These are phyloP conservation scores for Lepidocolaptes lacrymiger DNA, from an alignment of 2,797 vertebrate genomes.

Conservation along the genomic window DNA sequence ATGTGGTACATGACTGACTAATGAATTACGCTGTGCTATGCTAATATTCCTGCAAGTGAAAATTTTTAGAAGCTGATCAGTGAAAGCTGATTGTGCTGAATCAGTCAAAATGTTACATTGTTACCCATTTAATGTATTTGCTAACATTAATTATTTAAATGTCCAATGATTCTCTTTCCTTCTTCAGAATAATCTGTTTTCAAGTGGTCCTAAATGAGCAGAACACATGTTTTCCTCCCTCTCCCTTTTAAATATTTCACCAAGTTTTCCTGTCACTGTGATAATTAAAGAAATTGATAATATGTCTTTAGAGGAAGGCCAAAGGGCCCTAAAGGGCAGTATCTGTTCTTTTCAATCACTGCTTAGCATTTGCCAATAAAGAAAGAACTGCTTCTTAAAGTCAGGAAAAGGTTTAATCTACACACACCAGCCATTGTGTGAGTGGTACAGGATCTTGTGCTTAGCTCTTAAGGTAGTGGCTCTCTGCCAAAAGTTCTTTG, in stretches of 20 bases:
- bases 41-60: constrained; percentile 52
- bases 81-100: constrained; percentile 66
- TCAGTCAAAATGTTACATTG: constrained; percentile 64
- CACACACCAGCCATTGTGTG: background rate
- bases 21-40: constrained; percentile 42
- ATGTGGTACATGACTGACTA: background rate
- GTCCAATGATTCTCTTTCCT: constrained; percentile 25
- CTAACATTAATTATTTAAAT: constrained; percentile 70
- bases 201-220: background rate
- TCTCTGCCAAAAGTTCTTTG: background rate
- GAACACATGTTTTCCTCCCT: constrained; percentile 4
- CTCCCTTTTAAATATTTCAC: constrained; percentile 47
- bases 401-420: background rate
- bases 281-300: constrained; percentile 56
- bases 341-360: constrained; percentile 29
- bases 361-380: background rate
- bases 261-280: constrained; percentile 29
- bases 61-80: constrained; percentile 65
- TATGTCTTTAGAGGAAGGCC: background rate
- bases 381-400: background rate
- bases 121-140: constrained; percentile 58
- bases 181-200: constrained; percentile 55
- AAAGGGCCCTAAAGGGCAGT: background rate
- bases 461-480: background rate
- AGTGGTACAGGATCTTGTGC: background rate